These are phyloP conservation scores for Emydura subglobosa DNA, from an alignment of 2,113 vertebrate species.

Conservation along the genomic window DNA sequence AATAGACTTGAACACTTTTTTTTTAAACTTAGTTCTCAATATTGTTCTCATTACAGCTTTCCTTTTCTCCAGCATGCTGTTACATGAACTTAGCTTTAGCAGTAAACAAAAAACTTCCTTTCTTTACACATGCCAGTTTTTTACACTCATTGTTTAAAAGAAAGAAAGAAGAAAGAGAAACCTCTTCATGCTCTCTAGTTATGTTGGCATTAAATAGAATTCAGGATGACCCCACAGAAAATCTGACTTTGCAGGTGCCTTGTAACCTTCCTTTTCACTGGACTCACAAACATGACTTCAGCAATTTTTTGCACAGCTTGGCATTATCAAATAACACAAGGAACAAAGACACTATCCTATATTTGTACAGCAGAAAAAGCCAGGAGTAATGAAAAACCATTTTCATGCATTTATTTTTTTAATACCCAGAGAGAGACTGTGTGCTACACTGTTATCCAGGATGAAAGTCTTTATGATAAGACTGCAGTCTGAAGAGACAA, in stretches of 20 bases:
- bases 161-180: neutral
- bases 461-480: neutral
- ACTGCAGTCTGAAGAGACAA: neutral
- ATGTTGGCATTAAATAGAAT: neutral
- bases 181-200: neutral
- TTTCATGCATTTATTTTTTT: neutral
- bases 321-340: neutral
- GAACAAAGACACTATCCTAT: neutral
- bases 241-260: neutral
- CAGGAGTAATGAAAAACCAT: neutral
- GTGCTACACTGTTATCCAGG: neutral
- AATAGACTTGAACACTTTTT: conserved; percentile 32
- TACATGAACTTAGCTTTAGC: conserved; percentile 29
- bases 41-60: conserved; percentile 38
- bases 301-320: neutral
- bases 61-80: conserved; percentile 1
- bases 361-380: neutral
- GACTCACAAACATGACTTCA: neutral
- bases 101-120: neutral
- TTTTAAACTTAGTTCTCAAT: conserved; percentile 20
- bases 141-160: conserved; percentile 22
- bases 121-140: neutral
- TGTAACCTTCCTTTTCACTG: neutral
- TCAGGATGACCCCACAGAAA: neutral
- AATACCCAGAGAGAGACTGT: neutral